A percentile compares a stretch with the other conserved stretches of the same genome.
These are phyloP conservation scores for Manis crassicaudata DNA, from an alignment of 2,797 vertebrate species.

Conservation along the genomic window DNA sequence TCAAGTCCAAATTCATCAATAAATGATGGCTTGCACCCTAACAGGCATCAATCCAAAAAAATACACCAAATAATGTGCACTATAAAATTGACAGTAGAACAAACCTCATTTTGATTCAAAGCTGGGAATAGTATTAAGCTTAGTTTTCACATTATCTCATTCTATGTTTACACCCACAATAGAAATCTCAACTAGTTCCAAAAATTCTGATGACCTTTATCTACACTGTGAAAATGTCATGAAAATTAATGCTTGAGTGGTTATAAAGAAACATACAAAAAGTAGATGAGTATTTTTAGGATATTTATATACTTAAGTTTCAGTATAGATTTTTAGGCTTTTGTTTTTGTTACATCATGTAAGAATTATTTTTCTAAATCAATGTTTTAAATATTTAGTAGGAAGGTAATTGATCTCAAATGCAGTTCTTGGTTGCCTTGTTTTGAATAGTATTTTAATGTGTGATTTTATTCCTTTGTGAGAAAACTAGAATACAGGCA, in stretches of 20 bases:
- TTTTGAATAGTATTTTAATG: background rate
- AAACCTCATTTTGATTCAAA: background rate
- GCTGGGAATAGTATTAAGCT: background rate
- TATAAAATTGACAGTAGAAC: background rate
- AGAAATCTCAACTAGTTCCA: background rate
- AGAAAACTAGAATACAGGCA: conserved; percentile 33
- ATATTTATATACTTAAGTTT: background rate
- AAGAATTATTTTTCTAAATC: conserved; percentile 30
- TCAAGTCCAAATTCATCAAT: background rate
- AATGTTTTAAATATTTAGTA: conserved; percentile 39
- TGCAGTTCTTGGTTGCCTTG: background rate
- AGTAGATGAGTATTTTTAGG: background rate
- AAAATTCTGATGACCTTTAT: background rate
- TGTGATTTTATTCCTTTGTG: conserved; percentile 19
- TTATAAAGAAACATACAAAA: conserved; percentile 30
- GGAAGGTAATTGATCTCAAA: background rate
- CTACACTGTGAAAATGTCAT: background rate
- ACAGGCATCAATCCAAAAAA: background rate
- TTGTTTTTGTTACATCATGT: background rate
- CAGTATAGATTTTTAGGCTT: background rate
- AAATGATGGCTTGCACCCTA: background rate
- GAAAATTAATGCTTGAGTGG: background rate
- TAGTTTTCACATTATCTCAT: background rate
- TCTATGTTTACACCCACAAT: background rate
- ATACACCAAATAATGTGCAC: background rate